These are phyloP conservation scores for Psilopogon haemacephalus DNA, from an alignment of 2,113 vertebrate genomes.

Conservation along the genomic window DNA sequence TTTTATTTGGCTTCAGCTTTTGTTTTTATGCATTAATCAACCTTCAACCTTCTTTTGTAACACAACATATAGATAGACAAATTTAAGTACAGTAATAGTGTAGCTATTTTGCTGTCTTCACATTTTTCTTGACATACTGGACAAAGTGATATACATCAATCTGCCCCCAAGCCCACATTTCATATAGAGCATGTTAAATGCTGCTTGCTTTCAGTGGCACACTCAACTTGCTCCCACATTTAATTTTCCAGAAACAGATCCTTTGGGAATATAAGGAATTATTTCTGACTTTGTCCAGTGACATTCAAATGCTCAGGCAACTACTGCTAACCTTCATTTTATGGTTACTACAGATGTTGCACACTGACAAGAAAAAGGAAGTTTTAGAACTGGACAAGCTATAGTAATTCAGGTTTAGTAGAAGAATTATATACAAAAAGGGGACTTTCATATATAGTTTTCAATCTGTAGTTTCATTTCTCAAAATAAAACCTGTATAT, in stretches of 20 bases:
- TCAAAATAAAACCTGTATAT: constrained; percentile 60
- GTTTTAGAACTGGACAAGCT: constrained; percentile 59
- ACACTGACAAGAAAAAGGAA: neutral
- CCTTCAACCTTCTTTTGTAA: constrained; percentile 38
- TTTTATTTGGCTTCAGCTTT: constrained; percentile 59
- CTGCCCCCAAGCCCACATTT: neutral
- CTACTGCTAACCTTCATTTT: neutral
- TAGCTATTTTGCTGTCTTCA: constrained; percentile 42
- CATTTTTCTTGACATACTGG: constrained; percentile 51
- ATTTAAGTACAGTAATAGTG: constrained; percentile 51
- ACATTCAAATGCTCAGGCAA: constrained; percentile 44
- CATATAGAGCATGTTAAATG: neutral
- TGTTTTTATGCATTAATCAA: constrained; percentile 57
- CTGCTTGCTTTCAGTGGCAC: neutral
- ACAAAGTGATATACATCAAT: neutral
- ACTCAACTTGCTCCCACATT: neutral
- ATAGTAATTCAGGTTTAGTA: constrained; percentile 2
- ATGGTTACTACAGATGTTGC: neutral
- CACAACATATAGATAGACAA: constrained; percentile 60
- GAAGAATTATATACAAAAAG: constrained; percentile 39
- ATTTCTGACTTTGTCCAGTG: constrained; percentile 12
- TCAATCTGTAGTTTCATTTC: constrained; percentile 29
- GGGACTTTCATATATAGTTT: constrained; percentile 42
- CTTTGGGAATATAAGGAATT: constrained; percentile 11
- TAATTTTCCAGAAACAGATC: neutral